A percentile compares a stretch with the other conserved stretches of the same genome.
Evolutionary conservation across 1,140 invertebrate genomes (phyloP).

Genomic region (Charaxes varanes): DNA sequence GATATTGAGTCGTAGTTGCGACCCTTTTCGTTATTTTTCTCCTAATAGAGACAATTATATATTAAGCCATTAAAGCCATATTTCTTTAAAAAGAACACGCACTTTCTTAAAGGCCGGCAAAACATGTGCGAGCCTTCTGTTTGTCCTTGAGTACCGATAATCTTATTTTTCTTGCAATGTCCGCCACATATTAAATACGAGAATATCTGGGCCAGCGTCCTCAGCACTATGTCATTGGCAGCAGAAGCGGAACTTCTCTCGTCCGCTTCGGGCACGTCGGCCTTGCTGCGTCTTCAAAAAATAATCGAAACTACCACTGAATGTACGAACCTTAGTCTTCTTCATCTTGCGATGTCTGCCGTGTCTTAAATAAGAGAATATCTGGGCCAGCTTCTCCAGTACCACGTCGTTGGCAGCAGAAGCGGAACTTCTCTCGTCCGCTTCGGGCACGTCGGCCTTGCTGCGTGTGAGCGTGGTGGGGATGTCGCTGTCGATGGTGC

Average conservation of each 20-base stretch:
- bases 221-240: slow-evolving; percentile 97
- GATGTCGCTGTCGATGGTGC: slow-evolving; percentile 92
- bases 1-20: too few relatives aligned
- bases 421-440: slow-evolving; percentile 77
- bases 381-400: slow-evolving; percentile 97
- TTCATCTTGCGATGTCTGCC: slow-evolving; percentile 88
- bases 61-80: too few relatives aligned
- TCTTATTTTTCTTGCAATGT: too few relatives aligned
- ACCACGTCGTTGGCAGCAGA: slow-evolving; percentile 97
- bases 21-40: too few relatives aligned
- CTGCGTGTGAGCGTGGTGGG: slow-evolving; percentile 96
- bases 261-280: slow-evolving; percentile 87
- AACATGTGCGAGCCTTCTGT: too few relatives aligned
- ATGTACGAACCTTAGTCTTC: slow-evolving; percentile 76
- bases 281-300: slow-evolving; percentile 88
- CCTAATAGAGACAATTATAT: too few relatives aligned
- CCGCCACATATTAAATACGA: too few relatives aligned
- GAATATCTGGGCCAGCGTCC: slow-evolving; percentile 97
- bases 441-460: slow-evolving; percentile 93
- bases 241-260: slow-evolving; percentile 84
- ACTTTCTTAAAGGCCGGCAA: too few relatives aligned
- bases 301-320: neutral
- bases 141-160: too few relatives aligned
- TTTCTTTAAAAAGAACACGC: too few relatives aligned
- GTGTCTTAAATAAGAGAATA: slow-evolving; percentile 94